Evolutionary conservation across 1,140 invertebrate genomes (phyloP).

Genomic region (Hetaerina americana): DNA sequence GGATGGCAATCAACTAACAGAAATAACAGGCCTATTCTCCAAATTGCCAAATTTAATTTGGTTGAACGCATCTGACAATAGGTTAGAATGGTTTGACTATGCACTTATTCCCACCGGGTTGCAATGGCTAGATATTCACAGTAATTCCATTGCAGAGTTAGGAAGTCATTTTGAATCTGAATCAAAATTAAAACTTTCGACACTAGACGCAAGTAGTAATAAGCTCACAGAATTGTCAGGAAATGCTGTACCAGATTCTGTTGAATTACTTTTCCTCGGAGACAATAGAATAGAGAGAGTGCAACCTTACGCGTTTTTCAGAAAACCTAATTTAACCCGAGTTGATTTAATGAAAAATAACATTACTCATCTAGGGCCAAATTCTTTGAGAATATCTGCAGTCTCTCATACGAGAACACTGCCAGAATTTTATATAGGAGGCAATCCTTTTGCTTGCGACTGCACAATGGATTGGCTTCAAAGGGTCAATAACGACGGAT

Average conservation of each 20-base stretch:
- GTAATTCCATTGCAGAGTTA: conserved; percentile 72
- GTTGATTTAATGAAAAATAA: conserved; percentile 77
- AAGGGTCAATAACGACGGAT: conserved; percentile 60
- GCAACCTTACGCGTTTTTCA: conserved; percentile 84
- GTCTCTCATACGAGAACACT: conserved; percentile 60
- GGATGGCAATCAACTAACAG: conserved; percentile 75
- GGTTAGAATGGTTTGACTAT: conserved; percentile 79
- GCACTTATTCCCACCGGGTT: conserved; percentile 77
- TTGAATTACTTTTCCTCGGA: conserved; percentile 69
- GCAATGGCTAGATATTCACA: conserved; percentile 80
- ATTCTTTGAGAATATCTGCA: conserved; percentile 68
- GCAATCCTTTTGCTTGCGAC: conserved; percentile 83
- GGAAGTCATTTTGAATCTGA: conserved; percentile 85
- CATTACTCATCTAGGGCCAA: conserved; percentile 70
- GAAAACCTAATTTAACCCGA: conserved; percentile 75
- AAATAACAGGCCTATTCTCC: conserved; percentile 70
- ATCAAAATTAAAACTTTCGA: conserved; percentile 62
- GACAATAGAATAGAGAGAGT: conserved; percentile 67
- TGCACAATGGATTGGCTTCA: conserved; percentile 77
- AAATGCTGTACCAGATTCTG: conserved; percentile 66
- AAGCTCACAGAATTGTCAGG: conserved; percentile 72
- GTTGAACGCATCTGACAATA: conserved; percentile 86
- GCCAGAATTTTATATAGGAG: conserved; percentile 81
- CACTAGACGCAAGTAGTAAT: conserved; percentile 77
- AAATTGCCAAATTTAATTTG: conserved; percentile 78